Base-by-base conservation (phyloP, 2,797 vertebrate species). In the Danio choprae region DNA sequence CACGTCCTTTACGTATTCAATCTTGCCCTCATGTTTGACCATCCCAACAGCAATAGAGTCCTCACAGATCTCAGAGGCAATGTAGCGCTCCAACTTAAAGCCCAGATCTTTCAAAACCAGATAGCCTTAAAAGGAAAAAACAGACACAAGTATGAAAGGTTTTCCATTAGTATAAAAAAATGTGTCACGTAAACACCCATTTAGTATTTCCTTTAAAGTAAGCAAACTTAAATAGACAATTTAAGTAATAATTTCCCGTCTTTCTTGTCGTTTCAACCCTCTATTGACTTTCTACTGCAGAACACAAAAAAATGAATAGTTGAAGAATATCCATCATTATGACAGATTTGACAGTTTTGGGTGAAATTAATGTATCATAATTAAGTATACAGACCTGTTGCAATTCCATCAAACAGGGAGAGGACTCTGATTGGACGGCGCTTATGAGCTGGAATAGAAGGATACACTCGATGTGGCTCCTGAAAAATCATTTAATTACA, bases 391-490 rank as follows among this genome's bases (percentile, higher is more conserved):
- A 73, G 4, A 99, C 97, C 97, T 92, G 97, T 96, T 1, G 96
- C 94, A 3, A 98, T 96, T 38, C 97, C 97, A 72, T 98, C 97
- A 41, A 99, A 99, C 16, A 99, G 92, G 0, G 97, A 99, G 48
- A 99, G 92, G 76, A 99, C 97, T 82, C 85, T 92, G 48, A 99
- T 92, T 0, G 97, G 96, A 72, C 91, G 92, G 74, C 97, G 94
- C 51, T 91, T 88, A 0, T 94, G 90, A 6, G 95, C 93, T 0
- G 96, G 91, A 81, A 99, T 94, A 0, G 92, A 94, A 2, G 97
- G 96, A 84, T 96, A 99, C 75, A 98, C 88, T 92, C 97, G 95
- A 79, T 97, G 97, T 13, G 95, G 95, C 84, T 97, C 96, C 97
- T 99, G 88, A 40, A 80, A 62, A 29, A 29, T 29, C 3, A 29